Evolutionary conservation across 2,888 invertebrate genomes (phyloP), one percentile per base, ranked within the genome.

Genomic region (Danaus chrysippus): DNA sequence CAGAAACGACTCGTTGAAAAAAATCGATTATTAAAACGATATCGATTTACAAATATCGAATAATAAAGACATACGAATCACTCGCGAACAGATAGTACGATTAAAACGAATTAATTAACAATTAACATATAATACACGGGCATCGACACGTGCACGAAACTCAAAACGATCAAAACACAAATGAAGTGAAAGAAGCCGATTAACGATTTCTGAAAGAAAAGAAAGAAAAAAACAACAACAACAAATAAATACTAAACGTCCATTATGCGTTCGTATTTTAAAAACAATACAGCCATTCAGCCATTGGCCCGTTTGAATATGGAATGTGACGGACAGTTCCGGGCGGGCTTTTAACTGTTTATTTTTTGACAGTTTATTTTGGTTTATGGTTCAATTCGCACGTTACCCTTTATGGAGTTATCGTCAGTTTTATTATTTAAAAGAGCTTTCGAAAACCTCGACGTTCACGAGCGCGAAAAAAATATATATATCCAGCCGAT

Each of bases 161-260:
- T 63, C 70, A 65, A 65, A 64, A 58, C 43, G 57, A 63, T 61
- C 67, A 76, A 78, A 83, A 82, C 71, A 70, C 84, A 84, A 87
- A 89, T 88, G 87, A 87, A 87, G 87, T 86, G 89, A 86, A 87
- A 87, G 82, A 86, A 77, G 79, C 80, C 87, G 84, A 89, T 88
- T 86, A 87, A 86, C 82, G 85, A 86, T 84, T 86, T 76, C 85
- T 76, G 72, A 70, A 76, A 81, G 82, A 82, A 83, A 74, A 73
- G 23, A 34, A 34, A 34, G 23, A 2, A 34, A 34, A 5, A 34
- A 34, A 34, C 3, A 34, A 34, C n/a, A n/a, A 34, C 23, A 23
- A 34, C 23, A 34, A 34, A 34, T 34, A 34, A 34, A 34, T 34
- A 79, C 76, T 77, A 74, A 44, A 77, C 77, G 78, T 83, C 84